Evolutionary conservation across 2,888 invertebrate genomes (phyloP).

Genomic region (Nycteola revayana): DNA sequence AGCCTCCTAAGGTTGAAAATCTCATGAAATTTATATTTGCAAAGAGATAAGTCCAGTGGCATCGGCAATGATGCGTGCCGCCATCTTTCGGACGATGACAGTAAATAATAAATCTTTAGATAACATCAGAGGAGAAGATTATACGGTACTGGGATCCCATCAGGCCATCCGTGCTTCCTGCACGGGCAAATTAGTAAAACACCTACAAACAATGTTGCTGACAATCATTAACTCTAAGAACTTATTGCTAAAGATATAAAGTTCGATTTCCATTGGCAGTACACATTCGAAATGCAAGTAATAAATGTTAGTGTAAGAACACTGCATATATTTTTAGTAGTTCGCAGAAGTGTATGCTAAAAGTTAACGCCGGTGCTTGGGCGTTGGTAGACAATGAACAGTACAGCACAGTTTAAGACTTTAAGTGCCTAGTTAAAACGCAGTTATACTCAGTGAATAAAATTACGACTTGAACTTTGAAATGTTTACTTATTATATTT

Average conservation of each 20-base stretch:
- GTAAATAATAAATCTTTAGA: slow-evolving; percentile 78
- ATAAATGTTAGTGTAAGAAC: slow-evolving; percentile 43
- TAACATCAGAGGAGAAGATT: slow-evolving; percentile 80
- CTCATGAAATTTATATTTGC: slow-evolving; percentile 22
- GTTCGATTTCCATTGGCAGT: slow-evolving; percentile 33
- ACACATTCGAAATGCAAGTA: slow-evolving; percentile 18
- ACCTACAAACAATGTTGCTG: slow-evolving; percentile 52
- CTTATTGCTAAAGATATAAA: slow-evolving; percentile 38
- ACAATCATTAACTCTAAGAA: slow-evolving; percentile 31
- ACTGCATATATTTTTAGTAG: slow-evolving; percentile 71
- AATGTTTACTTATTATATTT: slow-evolving; percentile 26
- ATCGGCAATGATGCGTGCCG: slow-evolving; percentile 70
- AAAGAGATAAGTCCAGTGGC: slow-evolving; percentile 61
- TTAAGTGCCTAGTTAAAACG: slow-evolving; percentile 61
- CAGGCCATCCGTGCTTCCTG: slow-evolving; percentile 80
- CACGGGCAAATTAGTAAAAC: slow-evolving; percentile 76
- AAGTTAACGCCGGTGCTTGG: slow-evolving; percentile 58
- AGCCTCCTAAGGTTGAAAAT: slow-evolving; percentile 41
- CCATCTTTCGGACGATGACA: slow-evolving; percentile 78
- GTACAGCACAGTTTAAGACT: slow-evolving; percentile 51
- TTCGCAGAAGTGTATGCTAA: slow-evolving; percentile 68
- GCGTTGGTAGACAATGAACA: slow-evolving; percentile 65
- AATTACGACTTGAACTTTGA: slow-evolving; percentile 27
- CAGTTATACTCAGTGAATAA: slow-evolving; percentile 42
- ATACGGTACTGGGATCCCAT: slow-evolving; percentile 74